Evolutionary conservation across 2,797 vertebrate species (phyloP), one percentile per base, ranked within the genome.

Genomic region (Melanotaenia maccullochi): DNA sequence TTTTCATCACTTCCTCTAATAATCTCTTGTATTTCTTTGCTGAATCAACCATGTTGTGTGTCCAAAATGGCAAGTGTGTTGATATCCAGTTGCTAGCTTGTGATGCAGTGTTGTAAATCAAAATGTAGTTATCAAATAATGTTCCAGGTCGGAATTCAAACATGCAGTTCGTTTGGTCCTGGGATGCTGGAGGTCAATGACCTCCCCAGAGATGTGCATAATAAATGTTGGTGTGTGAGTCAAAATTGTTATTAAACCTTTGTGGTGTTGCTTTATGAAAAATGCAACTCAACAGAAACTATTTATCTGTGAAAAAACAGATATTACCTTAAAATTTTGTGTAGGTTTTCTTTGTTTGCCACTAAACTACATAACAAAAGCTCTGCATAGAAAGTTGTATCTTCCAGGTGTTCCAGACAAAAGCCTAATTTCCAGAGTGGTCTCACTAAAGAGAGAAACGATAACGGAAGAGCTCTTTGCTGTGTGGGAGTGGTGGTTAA

Each of bases 401-500:
- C 33, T 28, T 40, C 3, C 16, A 56, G 33, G 9, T 71, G 16
- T 5, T 58, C 18, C 35, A 76, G 51, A 59, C 18, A 12, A 24
- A 69, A 54, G 58, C 55, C 42, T 44, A 8, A 33, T 85, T 77
- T 72, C 68, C n/a, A 14, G n/a, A 70, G 33, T 25, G 9, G 20
- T 52, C 49, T 70, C 22, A 60, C 2, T n/a, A 28, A 60, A 11
- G 66, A 76, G 28, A 58, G 7, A 60, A 35, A 30, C 32, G 4
- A 54, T 60, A 55, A 74, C 66, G 66, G 51, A 65, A 30, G 5
- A 68, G 36, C 60, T 73, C 54, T 36, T 60, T 22, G 58, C 64
- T 64, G 36, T 64, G 72, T 72, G 28, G 49, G 60, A 68, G 58
- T 44, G 0, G n/a, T 60, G 57, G 60, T 68, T 80, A 40, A 86